Base-by-base conservation (phyloP, 2,888 invertebrate genomes). In the Crossocerus cetratus region DNA sequence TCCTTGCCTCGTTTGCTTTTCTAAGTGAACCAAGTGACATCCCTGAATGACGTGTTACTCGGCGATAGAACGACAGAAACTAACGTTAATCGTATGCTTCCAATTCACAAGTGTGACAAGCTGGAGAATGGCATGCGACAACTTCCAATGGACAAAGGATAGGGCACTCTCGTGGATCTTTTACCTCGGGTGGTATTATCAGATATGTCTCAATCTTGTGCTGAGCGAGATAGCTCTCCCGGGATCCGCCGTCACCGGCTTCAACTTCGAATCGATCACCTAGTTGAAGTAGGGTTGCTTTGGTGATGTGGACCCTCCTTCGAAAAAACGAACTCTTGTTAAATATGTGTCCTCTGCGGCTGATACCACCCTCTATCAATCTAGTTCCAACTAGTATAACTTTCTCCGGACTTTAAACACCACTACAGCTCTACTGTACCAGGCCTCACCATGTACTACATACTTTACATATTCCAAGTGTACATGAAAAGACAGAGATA, bases 171-270 rank as follows among this genome's bases (percentile, higher is more conserved):
- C 49, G 3, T n/a, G n/a, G 49, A 32, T 49, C 16, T 75, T 91
- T 91, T 91, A 96, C 96, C 93, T 94, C 94, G 1, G 96, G 95
- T 43, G 97, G 96, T 64, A 97, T 91, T 81, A 97, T 97, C 62
- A 97, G 94, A 90, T 93, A 97, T 0, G 97, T 96, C 88, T 97
- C 96, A 69, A 97, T 94, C 91, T 96, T 96, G 87, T 97, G 97
- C 86, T 97, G 97, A 4, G 96, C 95, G 66, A 97, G 91, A 90
- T 97, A 97, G 2, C 94, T 93, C 87, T 97, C 97, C 65, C 97
- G 92, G n/a, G 94, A 93, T 0, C 92, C 93, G 0, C 97, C 97
- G 72, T 96, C 94, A 0, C 97, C 97, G 0, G 95, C 94, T 86
- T 97, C 97, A 70, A 96, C 96, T 87, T 96, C 94, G 85, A 96